Percentiles rank a stretch among this genome's conserved stretches.
These are phyloP conservation scores for Drosophila willistoni DNA, from an alignment of 1,140 invertebrate genomes.

Conservation along the genomic window DNA sequence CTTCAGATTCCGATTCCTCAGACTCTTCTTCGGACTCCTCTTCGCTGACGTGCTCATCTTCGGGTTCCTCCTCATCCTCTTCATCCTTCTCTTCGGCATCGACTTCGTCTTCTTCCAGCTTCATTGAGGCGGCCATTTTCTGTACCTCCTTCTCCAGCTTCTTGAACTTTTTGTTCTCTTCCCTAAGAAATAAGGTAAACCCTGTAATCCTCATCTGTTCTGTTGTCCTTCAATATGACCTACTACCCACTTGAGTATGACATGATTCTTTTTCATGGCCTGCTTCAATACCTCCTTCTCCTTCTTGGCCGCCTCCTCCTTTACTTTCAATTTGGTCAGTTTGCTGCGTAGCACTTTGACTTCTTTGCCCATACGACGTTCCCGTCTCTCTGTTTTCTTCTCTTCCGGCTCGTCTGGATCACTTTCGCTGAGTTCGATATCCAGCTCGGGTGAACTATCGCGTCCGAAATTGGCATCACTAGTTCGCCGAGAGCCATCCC, in stretches of 20 bases:
- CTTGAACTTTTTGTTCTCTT: conserved; percentile 90
- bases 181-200: conserved; percentile 76
- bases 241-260: conserved; percentile 86
- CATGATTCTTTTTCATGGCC: conserved; percentile 91
- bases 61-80: conserved; percentile 86
- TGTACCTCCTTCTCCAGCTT: conserved; percentile 93
- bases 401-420: conserved; percentile 90
- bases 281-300: conserved; percentile 91
- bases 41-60: conserved; percentile 85
- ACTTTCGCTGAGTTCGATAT: conserved; percentile 84
- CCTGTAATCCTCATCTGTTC: not conserved
- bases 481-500: conserved; percentile 69
- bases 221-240: not conserved
- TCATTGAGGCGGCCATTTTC: conserved; percentile 94
- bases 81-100: conserved; percentile 86
- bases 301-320: conserved; percentile 89
- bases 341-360: conserved; percentile 90
- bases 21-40: conserved; percentile 87
- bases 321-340: conserved; percentile 90
- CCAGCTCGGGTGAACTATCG: conserved; percentile 83
- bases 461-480: conserved; percentile 73
- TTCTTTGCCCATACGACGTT: conserved; percentile 87
- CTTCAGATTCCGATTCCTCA: conserved; percentile 86
- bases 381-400: conserved; percentile 86
- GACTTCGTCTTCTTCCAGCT: conserved; percentile 89